These are phyloP conservation scores for Momotus momota DNA, from an alignment of 2,797 vertebrate species.

Conservation along the genomic window DNA sequence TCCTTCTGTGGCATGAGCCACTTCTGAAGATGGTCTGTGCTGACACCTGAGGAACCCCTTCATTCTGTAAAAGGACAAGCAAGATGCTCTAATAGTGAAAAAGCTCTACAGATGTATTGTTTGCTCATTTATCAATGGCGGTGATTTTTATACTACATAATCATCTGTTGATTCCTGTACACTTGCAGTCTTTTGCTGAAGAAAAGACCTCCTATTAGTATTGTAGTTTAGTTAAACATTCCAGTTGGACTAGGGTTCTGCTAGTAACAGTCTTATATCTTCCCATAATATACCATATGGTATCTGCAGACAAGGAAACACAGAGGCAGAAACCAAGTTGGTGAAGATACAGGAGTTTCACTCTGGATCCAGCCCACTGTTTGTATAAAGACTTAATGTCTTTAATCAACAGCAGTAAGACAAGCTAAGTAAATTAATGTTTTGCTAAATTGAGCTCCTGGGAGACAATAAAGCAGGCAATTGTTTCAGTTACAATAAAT, in stretches of 20 bases:
- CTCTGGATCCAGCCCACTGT: background rate
- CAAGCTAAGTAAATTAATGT: background rate
- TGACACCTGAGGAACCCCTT: background rate
- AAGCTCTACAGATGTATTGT: background rate
- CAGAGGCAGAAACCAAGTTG: background rate
- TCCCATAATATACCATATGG: background rate
- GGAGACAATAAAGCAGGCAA: background rate
- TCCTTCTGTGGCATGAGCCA: background rate
- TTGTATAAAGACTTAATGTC: background rate
- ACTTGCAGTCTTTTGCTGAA: background rate
- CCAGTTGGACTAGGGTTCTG: background rate
- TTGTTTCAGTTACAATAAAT: background rate
- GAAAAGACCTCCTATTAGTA: background rate
- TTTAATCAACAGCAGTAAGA: background rate
- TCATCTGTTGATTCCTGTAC: background rate
- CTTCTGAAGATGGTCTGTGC: background rate
- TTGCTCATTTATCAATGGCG: background rate
- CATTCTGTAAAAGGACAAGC: background rate
- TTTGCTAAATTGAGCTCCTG: background rate
- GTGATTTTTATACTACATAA: background rate
- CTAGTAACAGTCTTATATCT: background rate
- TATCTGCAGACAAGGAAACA: background rate
- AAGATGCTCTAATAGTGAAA: background rate
- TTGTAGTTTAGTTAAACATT: slow-evolving; percentile 5
- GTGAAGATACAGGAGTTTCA: background rate